Evolutionary conservation across 2,888 invertebrate species (phyloP), one percentile per base, ranked within the genome.

Genomic region (Lasioglossum pauxillum): DNA sequence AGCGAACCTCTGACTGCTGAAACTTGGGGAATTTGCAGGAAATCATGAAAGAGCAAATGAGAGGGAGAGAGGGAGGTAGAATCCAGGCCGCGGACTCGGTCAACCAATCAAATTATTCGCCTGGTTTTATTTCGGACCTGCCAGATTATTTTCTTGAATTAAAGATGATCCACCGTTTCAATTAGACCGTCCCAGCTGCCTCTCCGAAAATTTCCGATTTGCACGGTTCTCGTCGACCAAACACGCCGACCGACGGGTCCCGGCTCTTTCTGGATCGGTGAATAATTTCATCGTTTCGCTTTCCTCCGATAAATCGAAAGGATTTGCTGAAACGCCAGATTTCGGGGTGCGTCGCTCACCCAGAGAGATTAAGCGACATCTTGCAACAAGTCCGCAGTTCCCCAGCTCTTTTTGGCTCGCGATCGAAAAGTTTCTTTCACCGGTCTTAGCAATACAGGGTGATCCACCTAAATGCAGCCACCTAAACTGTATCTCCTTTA

Each of bases 141-240:
- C 14, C 23, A 49, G 69, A 74, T 78, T 78, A 82, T 78, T 84
- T 83, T 71, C 83, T 74, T 71, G 75, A 82, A 71, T 84, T 78
- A 75, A 84, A 83, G 71, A 83, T 78, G 78, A 78, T 72, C 46
- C 83, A 49, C 49, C 60, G 31, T 75, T 75, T 71, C 75, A 78
- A 78, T 83, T 84, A 83, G 72, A 83, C 60, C 49, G 64, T n/a
- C 72, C 23, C 67, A 16, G 27, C 46, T 49, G 8, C 23, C 60
- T 16, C 19, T 16, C 49, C 3, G 46, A 31, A 67, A n/a, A 41
- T 57, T 60, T 44, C 49, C 31, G 44, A 19, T 19, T 31, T 16
- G 1, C 60, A 27, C 27, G 14, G 5, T 14, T 14, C 1, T 8
- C 60, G 60, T 27, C 14, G 27, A 14, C 60, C 60, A 31, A 60